A percentile compares a stretch with the other conserved stretches of the same genome.
These are phyloP conservation scores for Gymnopithys bicolor DNA, from an alignment of 2,797 vertebrate species.

Conservation along the genomic window DNA sequence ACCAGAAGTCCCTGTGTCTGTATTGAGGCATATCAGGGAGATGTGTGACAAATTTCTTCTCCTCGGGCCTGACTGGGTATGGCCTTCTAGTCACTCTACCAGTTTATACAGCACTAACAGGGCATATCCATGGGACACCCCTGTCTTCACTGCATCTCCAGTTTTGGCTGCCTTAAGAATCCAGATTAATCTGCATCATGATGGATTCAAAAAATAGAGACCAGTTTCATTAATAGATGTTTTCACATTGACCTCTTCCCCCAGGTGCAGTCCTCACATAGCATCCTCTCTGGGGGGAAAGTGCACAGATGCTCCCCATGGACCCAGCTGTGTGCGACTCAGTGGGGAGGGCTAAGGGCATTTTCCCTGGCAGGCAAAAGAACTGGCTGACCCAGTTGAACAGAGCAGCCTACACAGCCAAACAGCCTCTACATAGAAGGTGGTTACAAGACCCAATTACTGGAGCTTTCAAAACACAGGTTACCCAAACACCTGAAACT, in stretches of 20 bases:
- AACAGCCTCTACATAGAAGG: not conserved
- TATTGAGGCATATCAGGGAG: not conserved
- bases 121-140: not conserved
- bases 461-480: not conserved
- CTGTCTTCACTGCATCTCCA: not conserved
- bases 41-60: not conserved
- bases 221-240: not conserved
- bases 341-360: not conserved
- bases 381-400: not conserved
- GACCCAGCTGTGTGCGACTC: rapidly evolving
- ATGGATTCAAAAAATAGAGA: not conserved
- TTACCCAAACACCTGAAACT: not conserved
- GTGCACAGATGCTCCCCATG: rapidly evolving
- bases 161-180: not conserved
- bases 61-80: not conserved
- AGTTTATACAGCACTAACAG: not conserved
- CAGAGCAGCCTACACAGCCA: not conserved
- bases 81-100: not conserved
- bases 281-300: not conserved
- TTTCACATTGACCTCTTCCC: not conserved
- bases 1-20: not conserved
- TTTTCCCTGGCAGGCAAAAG: not conserved
- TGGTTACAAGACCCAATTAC: not conserved
- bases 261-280: not conserved
- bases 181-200: not conserved